Evolutionary conservation across 2,113 vertebrate genomes (phyloP), one percentile per base, ranked within the genome.

Genomic region (Amia ocellicauda): DNA sequence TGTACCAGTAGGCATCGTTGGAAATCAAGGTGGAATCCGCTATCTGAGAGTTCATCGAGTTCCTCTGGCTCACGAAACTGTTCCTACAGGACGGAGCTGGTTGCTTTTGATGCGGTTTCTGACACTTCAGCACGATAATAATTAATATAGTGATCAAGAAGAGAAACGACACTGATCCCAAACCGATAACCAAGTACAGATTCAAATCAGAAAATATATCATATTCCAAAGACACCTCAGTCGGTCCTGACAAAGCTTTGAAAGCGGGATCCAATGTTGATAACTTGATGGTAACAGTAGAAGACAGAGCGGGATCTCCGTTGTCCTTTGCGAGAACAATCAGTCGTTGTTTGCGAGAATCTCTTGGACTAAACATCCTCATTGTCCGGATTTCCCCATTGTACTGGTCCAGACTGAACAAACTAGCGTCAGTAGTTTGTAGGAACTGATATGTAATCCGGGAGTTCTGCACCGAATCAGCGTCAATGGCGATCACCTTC

Each of bases 131-230:
- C 23, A 82, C 61, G n/a, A 73, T 78, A 64, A 85, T 85, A 47
- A 85, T 64, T 58, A 83, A 67, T 53, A 89, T 84, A 53, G 83
- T 87, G 4, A 87, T 52, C 27, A 92, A 81, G 63, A 91, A 86
- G 14, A 90, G 66, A 69, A 87, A 89, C 7, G 87, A 91, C 66
- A 91, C 85, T 0, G 83, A 86, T 68, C 83, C 87, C 69, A 91
- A 74, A 67, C 86, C 88, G 43, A 92, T 90, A 31, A 87, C 77
- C 29, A 89, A 60, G 64, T 81, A 78, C 11, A 65, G 68, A 67
- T 86, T 78, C 17, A 87, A 73, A 47, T 74, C 69, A 1, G 76
- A 89, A 70, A 76, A 85, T 45, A 83, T 77, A 54, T 74, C 71
- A 14, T 29, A 29, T 31, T 29, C 41, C 20, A 43, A 9, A n/a